Conservation (phyloP, 2,113 vertebrate species). For the Urocynchramus pylzowi region DNA sequence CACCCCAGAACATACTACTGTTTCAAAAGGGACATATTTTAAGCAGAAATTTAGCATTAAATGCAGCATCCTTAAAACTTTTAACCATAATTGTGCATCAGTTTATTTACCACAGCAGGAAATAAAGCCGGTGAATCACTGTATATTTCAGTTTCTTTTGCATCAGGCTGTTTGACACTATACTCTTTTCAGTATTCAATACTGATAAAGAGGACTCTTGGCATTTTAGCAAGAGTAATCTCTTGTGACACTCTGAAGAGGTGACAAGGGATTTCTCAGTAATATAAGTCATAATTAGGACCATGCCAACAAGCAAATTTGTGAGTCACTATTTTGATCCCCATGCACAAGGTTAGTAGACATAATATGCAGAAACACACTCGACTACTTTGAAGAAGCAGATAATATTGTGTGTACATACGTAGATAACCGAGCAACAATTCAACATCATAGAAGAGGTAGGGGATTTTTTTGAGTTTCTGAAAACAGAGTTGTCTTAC, state of each 20-base stretch:
- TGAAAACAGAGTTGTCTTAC: not conserved
- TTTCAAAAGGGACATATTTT: not conserved
- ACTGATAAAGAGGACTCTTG: not conserved
- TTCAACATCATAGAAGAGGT: not conserved
- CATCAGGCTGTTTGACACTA: not conserved
- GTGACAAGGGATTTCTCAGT: not conserved
- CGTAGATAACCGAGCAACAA: not conserved
- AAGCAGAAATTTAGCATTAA: not conserved
- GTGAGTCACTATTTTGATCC: not conserved
- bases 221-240: not conserved
- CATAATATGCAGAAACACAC: not conserved
- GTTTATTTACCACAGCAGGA: not conserved
- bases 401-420: not conserved
- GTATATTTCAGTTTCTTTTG: not conserved
- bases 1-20: not conserved
- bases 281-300: not conserved
- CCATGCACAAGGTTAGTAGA: not conserved
- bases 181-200: not conserved
- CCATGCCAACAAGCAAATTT: not conserved
- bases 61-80: not conserved
- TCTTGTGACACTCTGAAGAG: not conserved
- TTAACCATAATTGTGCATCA: not conserved
- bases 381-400: not conserved
- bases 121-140: not conserved
- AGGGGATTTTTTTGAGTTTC: not conserved